Evolutionary conservation across 2,113 vertebrate species (phyloP), one percentile per base, ranked within the genome.

Genomic region (Melierax canorus): DNA sequence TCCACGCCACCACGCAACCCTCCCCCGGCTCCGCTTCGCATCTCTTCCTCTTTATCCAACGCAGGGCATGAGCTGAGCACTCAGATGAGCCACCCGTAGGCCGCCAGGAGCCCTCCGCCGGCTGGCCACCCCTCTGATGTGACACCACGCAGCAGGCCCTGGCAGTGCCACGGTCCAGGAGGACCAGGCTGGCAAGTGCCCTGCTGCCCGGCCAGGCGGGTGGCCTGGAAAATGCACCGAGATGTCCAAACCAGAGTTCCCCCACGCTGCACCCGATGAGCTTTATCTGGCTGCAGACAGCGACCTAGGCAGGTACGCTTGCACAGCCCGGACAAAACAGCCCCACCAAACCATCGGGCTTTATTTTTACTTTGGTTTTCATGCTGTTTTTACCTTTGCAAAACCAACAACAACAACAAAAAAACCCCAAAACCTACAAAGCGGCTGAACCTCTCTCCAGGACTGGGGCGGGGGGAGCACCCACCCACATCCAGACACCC

Each of bases 191-290:
- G 62, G 10, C 13, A 22, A 75, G 13, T 4, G 2, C 5, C 58
- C 3, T 2, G 36, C 66, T 3, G 1, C 6, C 58, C 2, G 2
- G 36, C 66, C 2, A 2, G 50, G 62, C 0, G 3, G 66, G n/a
- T 5, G 30, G 27, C 68, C 51, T 1, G 3, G 26, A 34, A 34
- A 78, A 78, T 7, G 22, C 21, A 69, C 38, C 6, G 7, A 24
- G 36, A 62, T 39, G 6, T 43, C 8, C 77, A 69, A 74, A 48
- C 1, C 5, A 1, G 46, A 74, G 21, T 3, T 1, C 50, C 7
- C 15, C 27, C 0, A 3, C 21, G 27, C 51, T 2, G 2, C 21
- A 43, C 12, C 29, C 0, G 0, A 32, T 0, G 2, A 38, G 24
- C 26, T 13, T 30, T 18, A 30, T 16, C 46, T 43, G 39, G 39